Evolutionary conservation across 2,113 vertebrate genomes (phyloP).

Genomic region (Sapayoa aenigma): DNA sequence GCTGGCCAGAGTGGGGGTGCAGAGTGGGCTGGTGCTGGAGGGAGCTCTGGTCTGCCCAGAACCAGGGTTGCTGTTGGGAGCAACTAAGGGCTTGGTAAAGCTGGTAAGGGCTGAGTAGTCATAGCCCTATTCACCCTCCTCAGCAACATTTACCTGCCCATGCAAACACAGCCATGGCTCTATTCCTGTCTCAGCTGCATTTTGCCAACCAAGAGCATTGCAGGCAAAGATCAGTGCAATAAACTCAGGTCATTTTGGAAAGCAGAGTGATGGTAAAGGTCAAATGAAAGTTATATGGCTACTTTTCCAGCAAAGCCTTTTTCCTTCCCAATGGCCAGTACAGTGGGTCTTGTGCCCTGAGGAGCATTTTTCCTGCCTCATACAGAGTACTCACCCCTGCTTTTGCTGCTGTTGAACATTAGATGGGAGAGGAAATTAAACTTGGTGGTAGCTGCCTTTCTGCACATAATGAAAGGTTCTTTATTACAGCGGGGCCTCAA

Average conservation of each 20-base stretch:
- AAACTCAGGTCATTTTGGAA: background rate
- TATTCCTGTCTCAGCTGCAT: background rate
- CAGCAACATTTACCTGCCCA: background rate
- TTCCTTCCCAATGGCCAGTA: background rate
- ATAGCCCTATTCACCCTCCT: background rate
- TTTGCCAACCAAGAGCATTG: background rate
- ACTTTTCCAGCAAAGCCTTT: background rate
- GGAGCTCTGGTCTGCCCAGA: background rate
- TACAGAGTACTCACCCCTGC: background rate
- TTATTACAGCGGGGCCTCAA: constrained; percentile 34
- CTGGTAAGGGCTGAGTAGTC: background rate
- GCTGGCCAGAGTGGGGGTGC: background rate
- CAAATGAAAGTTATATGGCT: background rate
- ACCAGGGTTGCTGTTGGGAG: rapidly evolving
- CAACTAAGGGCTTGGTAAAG: background rate
- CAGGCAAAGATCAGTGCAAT: background rate
- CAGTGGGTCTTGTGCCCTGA: background rate
- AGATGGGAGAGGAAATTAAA: constrained; percentile 27
- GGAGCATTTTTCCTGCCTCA: background rate
- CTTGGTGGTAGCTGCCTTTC: constrained; percentile 6
- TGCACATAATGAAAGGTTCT: constrained; percentile 21
- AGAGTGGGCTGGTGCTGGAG: background rate
- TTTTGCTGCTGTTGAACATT: background rate
- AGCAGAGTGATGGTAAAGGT: background rate
- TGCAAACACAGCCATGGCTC: background rate